Evolutionary conservation across 1,140 invertebrate genomes (phyloP), one percentile per base, ranked within the genome.

Genomic region (Drosophila truncata): DNA sequence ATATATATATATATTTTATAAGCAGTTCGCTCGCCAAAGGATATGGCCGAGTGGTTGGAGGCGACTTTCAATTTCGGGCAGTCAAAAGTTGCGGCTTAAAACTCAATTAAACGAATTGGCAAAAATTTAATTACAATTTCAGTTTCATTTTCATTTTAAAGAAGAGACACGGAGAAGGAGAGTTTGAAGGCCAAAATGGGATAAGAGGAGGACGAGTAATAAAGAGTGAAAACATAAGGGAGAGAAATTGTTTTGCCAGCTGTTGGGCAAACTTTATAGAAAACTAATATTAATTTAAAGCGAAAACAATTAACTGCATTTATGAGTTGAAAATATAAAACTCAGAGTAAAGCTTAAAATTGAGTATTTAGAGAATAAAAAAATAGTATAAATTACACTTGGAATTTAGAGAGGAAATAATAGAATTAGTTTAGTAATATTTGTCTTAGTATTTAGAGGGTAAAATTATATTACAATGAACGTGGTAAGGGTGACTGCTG

Each of bases 21-120:
- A 82, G 70, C 78, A 75, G 46, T 59, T 54, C 35, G 35, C 46
- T 47, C 11, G 46, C 49, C 52, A 46, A 37, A 42, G 4, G 35
- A 47, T n/a, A 63, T n/a, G 10, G 41, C 41, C 49, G 37, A 64
- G 13, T 18, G 20, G 35, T 37, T 31, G 49, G 46, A 20, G 78
- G 42, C 60, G 74, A 66, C 46, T 71, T 88, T 88, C 72, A 80
- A 88, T 80, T 87, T 78, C 20, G 57, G 58, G 41, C 49, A 64
- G 41, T 73, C 66, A 71, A 69, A 80, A 88, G 76, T 80, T 80
- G 77, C 54, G 84, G 84, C 84, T 88, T 88, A 87, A 88, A 88
- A 88, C 80, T 81, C 84, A 88, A 88, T 88, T 88, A 88, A 88
- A 88, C 65, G 78, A 90, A 88, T 84, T 88, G 84, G 69, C 60